Evolutionary conservation across 2,113 vertebrate species (phyloP), one percentile per base, ranked within the genome.

Genomic region (Phalacrocorax pelagicus): DNA sequence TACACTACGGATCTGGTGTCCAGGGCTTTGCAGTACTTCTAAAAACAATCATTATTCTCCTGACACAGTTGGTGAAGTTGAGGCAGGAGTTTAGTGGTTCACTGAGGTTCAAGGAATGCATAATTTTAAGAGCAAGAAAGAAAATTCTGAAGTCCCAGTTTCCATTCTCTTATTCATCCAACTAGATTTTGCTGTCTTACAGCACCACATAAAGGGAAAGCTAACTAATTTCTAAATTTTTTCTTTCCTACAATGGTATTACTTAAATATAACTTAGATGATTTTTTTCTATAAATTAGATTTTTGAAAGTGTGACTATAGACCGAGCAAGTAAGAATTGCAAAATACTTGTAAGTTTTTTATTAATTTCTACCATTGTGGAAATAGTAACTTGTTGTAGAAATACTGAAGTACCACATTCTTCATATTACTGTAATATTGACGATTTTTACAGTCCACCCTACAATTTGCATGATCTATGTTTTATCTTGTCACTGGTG

Each of bases 141-240:
- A 77, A 63, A 87, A 74, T 5, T 78, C 47, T 2, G 6, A 65
- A 87, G 9, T 57, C 27, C 17, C 10, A 29, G 18, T 69, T 94
- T 88, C 70, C 14, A 77, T 63, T 72, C n/a, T 77, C 84, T 20
- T 36, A 4, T 36, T 85, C 22, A 89, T 58, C 30, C 36, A 11
- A 58, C n/a, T 30, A 51, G 10, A 57, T 81, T 90, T 84, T 91
- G 19, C 36, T 78, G 52, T 67, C 52, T 95, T 81, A 90, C 10
- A 86, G 72, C 73, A 93, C 40, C 57, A 81, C n/a, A 34, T 75
- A 75, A 94, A 86, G 65, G 66, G 34, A 91, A 90, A 92, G 82
- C 24, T 54, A 83, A 81, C 8, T 52, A 27, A 73, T 77, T 59
- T 87, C 12, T 84, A 18, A 5, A 24, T 47, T 46, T 14, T 70